Evolutionary conservation across 2,888 invertebrate genomes (phyloP).

Genomic region (Drosophila nigricruria): DNA sequence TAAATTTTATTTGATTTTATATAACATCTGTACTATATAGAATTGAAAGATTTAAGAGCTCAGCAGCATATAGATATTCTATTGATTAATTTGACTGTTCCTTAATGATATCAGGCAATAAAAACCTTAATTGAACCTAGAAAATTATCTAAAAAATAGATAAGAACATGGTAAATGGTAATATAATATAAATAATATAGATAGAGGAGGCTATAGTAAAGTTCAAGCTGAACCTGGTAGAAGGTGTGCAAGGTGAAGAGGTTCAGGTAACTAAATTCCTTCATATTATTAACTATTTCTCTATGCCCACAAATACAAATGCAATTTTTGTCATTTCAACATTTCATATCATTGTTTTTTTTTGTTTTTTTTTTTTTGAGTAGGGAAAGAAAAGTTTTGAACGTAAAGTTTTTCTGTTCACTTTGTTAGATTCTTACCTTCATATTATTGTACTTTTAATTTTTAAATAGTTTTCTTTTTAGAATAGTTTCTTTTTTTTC

Average conservation of each 20-base stretch:
- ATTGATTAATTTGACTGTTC: neutral
- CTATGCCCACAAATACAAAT: too few relatives aligned
- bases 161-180: neutral
- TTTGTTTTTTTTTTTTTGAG: conserved; percentile 20
- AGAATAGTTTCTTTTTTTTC: conserved; percentile 44
- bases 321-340: conserved; percentile 5
- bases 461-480: conserved; percentile 46
- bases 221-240: neutral
- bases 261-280: neutral
- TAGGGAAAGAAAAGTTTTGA: conserved; percentile 50
- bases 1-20: too few relatives aligned
- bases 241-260: neutral
- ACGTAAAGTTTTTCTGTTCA: conserved; percentile 62
- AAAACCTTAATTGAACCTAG: neutral
- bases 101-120: neutral
- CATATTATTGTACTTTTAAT: conserved; percentile 66
- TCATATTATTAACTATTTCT: neutral
- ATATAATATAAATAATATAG: too few relatives aligned
- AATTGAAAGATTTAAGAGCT: too few relatives aligned
- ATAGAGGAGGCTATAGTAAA: neutral
- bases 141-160: conserved; percentile 7
- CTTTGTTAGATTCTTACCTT: conserved; percentile 76
- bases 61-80: neutral
- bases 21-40: neutral
- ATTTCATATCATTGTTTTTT: conserved; percentile 8